Evolutionary conservation across 92 coral and sea anemone species (phyloP).

Genomic region (Heliopora coerulea): DNA sequence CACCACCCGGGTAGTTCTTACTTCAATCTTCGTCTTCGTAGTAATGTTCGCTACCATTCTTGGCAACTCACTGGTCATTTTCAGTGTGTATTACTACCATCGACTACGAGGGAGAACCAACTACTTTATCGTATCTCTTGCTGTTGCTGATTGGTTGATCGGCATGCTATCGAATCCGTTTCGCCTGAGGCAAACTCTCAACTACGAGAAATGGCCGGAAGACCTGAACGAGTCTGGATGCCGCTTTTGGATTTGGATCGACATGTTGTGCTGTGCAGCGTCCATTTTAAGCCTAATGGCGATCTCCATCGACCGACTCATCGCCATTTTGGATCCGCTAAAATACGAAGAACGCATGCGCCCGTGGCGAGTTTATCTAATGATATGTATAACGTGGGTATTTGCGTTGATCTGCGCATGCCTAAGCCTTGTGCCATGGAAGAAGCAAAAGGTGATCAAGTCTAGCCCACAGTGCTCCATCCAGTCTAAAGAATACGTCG

Average conservation of each 20-base stretch:
- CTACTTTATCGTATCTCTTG: slow-evolving; percentile 83
- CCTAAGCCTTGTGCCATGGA: slow-evolving; percentile 85
- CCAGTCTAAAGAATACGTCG: slow-evolving; percentile 66
- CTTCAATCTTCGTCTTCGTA: slow-evolving; percentile 62
- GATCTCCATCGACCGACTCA: slow-evolving; percentile 82
- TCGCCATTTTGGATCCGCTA: slow-evolving; percentile 83
- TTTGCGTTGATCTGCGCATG: slow-evolving; percentile 70
- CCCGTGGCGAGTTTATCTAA: slow-evolving; percentile 55
- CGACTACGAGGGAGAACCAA: slow-evolving; percentile 90
- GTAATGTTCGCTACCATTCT: slow-evolving; percentile 84
- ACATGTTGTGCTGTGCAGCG: slow-evolving; percentile 83
- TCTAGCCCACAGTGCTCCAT: slow-evolving; percentile 65
- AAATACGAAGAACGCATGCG: slow-evolving; percentile 90
- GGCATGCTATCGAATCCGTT: slow-evolving; percentile 85
- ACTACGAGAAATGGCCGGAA: slow-evolving; percentile 64
- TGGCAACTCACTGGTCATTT: slow-evolving; percentile 87
- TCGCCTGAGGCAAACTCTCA: slow-evolving; percentile 72
- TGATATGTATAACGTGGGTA: slow-evolving; percentile 72
- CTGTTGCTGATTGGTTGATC: slow-evolving; percentile 85
- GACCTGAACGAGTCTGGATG: slow-evolving; percentile 69
- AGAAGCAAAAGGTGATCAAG: slow-evolving; percentile 30
- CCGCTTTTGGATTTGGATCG: slow-evolving; percentile 91
- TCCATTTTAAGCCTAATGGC: slow-evolving; percentile 87
- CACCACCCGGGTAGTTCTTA: neutral
- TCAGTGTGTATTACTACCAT: slow-evolving; percentile 69